Evolutionary conservation across 2,113 vertebrate genomes (phyloP).

Genomic region (Scomber colias): DNA sequence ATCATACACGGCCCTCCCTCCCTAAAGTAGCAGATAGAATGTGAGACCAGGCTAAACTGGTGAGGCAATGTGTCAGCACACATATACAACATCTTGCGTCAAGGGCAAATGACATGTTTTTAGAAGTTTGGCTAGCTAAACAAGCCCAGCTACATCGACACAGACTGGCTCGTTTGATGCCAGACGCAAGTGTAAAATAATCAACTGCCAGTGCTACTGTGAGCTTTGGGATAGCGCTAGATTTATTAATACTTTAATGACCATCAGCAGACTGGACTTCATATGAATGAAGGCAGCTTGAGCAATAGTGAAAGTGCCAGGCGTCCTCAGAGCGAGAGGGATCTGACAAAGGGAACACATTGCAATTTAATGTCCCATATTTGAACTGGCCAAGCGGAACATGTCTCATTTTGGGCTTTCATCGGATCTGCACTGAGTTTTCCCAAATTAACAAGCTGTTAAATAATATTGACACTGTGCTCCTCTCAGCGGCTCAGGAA

Average conservation of each 20-base stretch:
- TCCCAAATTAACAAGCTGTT: slow-evolving; percentile 57
- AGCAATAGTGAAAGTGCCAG: background rate
- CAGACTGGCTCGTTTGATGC: background rate
- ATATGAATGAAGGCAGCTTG: background rate
- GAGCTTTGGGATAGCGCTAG: background rate
- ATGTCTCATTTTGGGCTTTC: slow-evolving; percentile 20
- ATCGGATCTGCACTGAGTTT: slow-evolving; percentile 29
- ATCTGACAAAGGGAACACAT: slow-evolving; percentile 21
- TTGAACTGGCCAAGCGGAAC: slow-evolving; percentile 24
- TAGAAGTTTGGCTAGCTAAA: background rate
- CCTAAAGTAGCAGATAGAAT: background rate
- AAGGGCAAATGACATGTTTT: background rate
- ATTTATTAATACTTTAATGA: background rate
- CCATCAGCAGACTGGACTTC: background rate
- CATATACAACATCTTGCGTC: background rate
- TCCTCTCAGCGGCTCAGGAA: slow-evolving; percentile 35
- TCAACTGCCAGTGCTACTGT: background rate
- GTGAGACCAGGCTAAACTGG: background rate
- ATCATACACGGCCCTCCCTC: background rate
- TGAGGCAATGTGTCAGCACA: background rate
- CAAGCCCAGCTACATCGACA: background rate
- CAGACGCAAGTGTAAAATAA: slow-evolving; percentile 2
- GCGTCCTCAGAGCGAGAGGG: background rate
- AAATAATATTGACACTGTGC: slow-evolving; percentile 42
- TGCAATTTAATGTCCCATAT: slow-evolving; percentile 39